Evolutionary conservation across 2,113 vertebrate species (phyloP).

Genomic region (Synchiropus splendidus): DNA sequence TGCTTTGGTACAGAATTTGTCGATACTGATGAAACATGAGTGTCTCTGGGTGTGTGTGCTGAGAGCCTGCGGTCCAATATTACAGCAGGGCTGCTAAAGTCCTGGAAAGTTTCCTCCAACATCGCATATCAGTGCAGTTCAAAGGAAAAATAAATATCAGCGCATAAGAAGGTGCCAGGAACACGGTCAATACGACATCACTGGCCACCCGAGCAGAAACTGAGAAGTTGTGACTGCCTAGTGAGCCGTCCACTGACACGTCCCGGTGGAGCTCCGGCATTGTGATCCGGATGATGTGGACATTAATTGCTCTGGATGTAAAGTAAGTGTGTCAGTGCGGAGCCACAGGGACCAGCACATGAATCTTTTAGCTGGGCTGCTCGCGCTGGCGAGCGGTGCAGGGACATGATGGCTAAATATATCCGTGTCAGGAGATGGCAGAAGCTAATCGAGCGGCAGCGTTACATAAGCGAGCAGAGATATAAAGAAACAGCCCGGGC

Average conservation of each 20-base stretch:
- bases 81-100: too few species aligned
- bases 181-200: constrained; percentile 65
- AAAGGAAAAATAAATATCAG: background rate
- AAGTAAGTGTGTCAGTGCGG: constrained; percentile 83
- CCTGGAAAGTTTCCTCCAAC: too few species aligned
- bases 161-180: constrained; percentile 32
- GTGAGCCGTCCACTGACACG: constrained; percentile 23
- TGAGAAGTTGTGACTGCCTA: constrained; percentile 29
- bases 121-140: too few species aligned
- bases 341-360: constrained; percentile 77
- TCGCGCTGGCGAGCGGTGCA: constrained; percentile 4
- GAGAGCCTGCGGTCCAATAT: too few species aligned
- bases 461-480: constrained; percentile 49
- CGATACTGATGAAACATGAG: too few species aligned
- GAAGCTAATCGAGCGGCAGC: constrained; percentile 47
- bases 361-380: constrained; percentile 74
- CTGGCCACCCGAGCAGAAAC: constrained; percentile 40
- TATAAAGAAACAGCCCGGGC: too few species aligned
- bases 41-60: too few species aligned
- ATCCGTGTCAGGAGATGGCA: constrained; percentile 48
- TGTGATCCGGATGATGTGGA: constrained; percentile 78
- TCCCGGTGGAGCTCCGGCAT: constrained; percentile 41
- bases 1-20: too few species aligned
- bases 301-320: constrained; percentile 88
- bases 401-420: constrained; percentile 60